A percentile compares a stretch with the other conserved stretches of the same genome.
phyloP scores from a whole-genome alignment of 92 coral and sea anemone genomes.

The Pocillopora meandrina region DNA sequence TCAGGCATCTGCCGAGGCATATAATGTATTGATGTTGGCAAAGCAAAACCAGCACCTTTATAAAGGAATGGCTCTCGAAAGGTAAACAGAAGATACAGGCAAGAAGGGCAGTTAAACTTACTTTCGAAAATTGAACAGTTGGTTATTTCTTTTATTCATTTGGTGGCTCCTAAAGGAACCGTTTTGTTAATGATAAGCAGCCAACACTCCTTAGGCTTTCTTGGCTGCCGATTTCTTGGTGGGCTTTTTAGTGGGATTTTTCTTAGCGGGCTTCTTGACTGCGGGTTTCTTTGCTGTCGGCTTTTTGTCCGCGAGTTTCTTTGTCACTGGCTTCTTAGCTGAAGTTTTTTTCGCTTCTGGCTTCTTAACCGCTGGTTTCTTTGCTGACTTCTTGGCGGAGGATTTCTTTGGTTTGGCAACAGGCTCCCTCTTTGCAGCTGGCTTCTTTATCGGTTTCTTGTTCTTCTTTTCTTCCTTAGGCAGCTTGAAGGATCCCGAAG shows the following conservation, averaged over 20 bases:
- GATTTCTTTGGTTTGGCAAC: neutral
- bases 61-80: too few species aligned
- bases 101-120: neutral
- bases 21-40: too few species aligned
- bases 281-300: constrained; percentile 45
- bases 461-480: constrained; percentile 37
- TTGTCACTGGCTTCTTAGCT: too few species aligned
- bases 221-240: neutral
- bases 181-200: constrained; percentile 17
- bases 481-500: constrained; percentile 68
- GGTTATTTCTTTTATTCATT: neutral
- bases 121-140: neutral
- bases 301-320: constrained; percentile 1
- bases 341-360: too few species aligned
- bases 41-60: too few species aligned
- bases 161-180: constrained; percentile 76
- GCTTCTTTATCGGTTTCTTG: constrained; percentile 41
- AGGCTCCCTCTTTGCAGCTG: constrained; percentile 18
- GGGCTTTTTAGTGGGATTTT: constrained; percentile 2
- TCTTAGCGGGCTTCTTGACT: neutral
- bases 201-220: neutral
- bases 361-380: constrained; percentile 33
- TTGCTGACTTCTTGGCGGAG: constrained; percentile 44
- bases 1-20: too few species aligned
- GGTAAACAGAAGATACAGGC: neutral